Evolutionary conservation across 2,888 invertebrate species (phyloP).

Genomic region (Cyaniris semiargus): DNA sequence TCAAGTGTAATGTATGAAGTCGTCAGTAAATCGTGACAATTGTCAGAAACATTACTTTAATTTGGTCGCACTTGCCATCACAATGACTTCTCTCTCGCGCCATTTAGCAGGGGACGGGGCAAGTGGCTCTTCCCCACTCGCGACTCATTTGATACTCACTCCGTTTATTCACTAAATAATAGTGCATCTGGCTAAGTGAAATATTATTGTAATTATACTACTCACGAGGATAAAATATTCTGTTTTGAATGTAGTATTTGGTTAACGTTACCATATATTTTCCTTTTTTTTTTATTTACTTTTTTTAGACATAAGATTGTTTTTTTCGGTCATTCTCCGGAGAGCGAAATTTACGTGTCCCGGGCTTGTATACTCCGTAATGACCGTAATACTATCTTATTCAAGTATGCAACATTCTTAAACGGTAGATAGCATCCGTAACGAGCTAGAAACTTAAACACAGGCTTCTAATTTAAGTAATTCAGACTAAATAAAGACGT

Average conservation of each 20-base stretch:
- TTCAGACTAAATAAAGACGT: too few species aligned
- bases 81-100: constrained; percentile 52
- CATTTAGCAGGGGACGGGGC: constrained; percentile 65
- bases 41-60: constrained; percentile 30
- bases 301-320: too few species aligned
- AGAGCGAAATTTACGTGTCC: too few species aligned
- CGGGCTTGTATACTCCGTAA: too few species aligned
- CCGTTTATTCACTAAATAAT: constrained; percentile 53
- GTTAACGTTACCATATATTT: too few species aligned
- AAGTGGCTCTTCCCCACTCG: constrained; percentile 59
- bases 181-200: constrained; percentile 45
- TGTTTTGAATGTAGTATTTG: too few species aligned
- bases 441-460: too few species aligned
- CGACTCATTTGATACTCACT: constrained; percentile 61
- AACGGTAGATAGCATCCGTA: too few species aligned
- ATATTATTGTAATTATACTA: constrained; percentile 23
- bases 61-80: constrained; percentile 30
- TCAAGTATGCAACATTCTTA: too few species aligned
- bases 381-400: too few species aligned
- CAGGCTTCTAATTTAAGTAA: too few species aligned
- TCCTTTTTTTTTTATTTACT: background rate
- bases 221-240: background rate
- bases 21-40: constrained; percentile 14
- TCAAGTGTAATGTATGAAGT: background rate
- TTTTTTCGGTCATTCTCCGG: too few species aligned